Conservation (phyloP, 2,113 vertebrate genomes). For the Gadus chalcogrammus region DNA sequence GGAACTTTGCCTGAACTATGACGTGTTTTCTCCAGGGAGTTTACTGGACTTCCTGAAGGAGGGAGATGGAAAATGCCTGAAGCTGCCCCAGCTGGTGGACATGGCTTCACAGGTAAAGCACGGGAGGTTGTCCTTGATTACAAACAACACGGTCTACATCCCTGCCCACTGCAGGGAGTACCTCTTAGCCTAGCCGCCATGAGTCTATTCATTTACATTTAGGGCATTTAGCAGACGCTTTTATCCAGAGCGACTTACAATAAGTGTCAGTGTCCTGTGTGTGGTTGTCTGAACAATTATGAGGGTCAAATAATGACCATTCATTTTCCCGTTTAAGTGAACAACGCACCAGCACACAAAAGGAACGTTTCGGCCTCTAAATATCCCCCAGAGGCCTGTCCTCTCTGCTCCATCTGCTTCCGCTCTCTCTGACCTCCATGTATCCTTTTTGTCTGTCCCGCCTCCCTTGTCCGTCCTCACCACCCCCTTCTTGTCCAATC, state of each 20-base stretch:
- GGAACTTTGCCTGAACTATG: no score
- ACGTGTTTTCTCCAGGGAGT: conserved; percentile 76
- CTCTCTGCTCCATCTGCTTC: no score
- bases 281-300: not conserved
- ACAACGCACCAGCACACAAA: no score
- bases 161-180: not conserved
- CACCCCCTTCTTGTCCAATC: not conserved
- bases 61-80: conserved; percentile 93
- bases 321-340: no score
- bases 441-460: not conserved
- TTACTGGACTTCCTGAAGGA: conserved; percentile 97
- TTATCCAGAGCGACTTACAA: no score
- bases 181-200: conserved; percentile 16
- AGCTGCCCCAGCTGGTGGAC: conserved; percentile 95
- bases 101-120: conserved; percentile 94
- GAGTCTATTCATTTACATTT: not conserved
- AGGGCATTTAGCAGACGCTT: no score
- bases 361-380: no score
- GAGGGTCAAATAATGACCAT: no score
- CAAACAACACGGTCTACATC: conserved; percentile 14
- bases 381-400: no score
- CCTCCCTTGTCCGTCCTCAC: conserved; percentile 1
- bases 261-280: not conserved
- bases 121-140: not conserved
- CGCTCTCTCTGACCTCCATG: no score